Evolutionary conservation across 2,113 vertebrate species (phyloP).

Genomic region (Clarias batrachus): DNA sequence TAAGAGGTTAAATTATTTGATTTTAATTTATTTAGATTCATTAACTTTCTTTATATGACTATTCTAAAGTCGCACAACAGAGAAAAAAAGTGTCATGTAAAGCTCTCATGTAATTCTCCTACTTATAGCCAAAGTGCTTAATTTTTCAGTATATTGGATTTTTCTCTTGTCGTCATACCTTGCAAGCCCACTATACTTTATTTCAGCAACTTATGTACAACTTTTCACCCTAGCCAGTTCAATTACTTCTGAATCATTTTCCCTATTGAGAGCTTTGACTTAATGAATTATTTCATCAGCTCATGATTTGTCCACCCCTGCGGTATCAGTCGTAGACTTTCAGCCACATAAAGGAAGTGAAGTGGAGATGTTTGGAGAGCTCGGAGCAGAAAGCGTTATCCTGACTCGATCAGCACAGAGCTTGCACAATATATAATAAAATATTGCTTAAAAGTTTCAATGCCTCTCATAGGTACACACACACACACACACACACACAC

Average conservation of each 20-base stretch:
- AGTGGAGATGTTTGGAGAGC: background rate
- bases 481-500: constrained; percentile 21
- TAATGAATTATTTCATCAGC: background rate
- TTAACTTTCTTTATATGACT: background rate
- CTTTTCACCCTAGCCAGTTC: background rate
- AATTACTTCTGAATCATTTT: background rate
- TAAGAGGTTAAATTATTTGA: no score
- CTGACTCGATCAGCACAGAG: background rate
- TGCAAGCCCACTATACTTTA: background rate
- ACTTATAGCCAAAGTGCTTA: background rate
- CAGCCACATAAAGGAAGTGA: background rate
- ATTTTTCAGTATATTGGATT: background rate
- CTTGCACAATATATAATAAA: background rate
- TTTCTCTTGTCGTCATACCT: background rate
- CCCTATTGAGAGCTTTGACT: background rate
- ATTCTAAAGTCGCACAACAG: background rate
- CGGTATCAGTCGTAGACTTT: background rate
- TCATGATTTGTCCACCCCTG: background rate
- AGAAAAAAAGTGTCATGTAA: background rate
- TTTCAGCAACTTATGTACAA: background rate
- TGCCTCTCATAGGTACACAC: constrained; percentile 1
- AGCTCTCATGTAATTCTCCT: background rate
- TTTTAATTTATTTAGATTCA: background rate
- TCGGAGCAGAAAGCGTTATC: constrained; percentile 6
- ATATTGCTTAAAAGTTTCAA: constrained; percentile 5